These are phyloP conservation scores for Archips xylosteana DNA, from an alignment of 2,888 invertebrate species.

Conservation along the genomic window DNA sequence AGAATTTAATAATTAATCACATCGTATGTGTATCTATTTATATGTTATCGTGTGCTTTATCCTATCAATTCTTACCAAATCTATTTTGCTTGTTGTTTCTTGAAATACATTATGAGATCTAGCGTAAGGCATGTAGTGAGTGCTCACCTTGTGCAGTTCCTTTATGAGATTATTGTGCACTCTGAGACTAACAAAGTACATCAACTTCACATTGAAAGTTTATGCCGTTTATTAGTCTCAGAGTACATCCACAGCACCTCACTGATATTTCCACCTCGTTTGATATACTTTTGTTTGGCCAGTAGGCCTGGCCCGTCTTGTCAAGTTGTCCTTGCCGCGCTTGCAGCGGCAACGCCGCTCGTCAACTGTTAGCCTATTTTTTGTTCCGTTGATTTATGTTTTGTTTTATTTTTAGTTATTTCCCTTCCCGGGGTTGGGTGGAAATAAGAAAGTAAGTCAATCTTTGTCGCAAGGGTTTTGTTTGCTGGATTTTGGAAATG, in stretches of 20 bases:
- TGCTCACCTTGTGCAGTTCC: conserved; percentile 48
- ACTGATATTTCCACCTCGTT: background rate
- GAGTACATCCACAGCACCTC: background rate
- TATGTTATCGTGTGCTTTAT: conserved; percentile 32
- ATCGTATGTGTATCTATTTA: conserved; percentile 37
- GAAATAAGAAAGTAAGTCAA: conserved; percentile 80
- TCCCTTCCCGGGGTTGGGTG: conserved; percentile 76
- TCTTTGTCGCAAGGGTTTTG: conserved; percentile 66
- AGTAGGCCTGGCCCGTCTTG: background rate
- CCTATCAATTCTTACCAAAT: background rate
- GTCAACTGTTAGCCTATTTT: conserved; percentile 42
- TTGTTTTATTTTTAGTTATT: conserved; percentile 77
- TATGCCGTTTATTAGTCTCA: background rate
- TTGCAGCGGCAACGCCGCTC: conserved; percentile 7
- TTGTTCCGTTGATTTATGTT: conserved; percentile 66
- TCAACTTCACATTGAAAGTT: background rate
- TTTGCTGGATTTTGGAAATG: conserved; percentile 65
- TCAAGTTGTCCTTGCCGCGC: background rate
- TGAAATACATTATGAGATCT: conserved; percentile 57
- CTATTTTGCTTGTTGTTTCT: conserved; percentile 50
- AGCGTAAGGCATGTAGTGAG: conserved; percentile 63
- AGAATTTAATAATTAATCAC: conserved; percentile 48
- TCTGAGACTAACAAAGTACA: background rate
- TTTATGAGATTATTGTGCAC: conserved; percentile 21
- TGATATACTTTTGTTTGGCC: conserved; percentile 1